Conservation (phyloP, 2,797 vertebrate genomes). For the Halcyon smyrnensis region DNA sequence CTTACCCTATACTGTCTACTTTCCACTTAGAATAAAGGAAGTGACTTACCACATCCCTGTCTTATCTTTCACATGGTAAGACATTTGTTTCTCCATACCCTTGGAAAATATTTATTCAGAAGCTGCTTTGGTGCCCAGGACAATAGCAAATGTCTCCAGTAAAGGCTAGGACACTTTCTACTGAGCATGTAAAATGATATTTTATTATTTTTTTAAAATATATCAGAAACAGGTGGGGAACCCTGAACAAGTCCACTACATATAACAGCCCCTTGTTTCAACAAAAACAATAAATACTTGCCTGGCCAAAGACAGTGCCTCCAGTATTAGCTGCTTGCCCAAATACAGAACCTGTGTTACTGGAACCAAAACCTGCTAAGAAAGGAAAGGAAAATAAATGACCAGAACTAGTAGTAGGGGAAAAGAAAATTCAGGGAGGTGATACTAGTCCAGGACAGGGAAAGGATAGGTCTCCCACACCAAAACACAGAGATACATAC, state of each 20-base stretch:
- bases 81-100: not conserved
- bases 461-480: not conserved
- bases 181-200: not conserved
- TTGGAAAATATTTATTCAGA: not conserved
- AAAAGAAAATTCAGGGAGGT: not conserved
- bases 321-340: conserved; percentile 83
- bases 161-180: not conserved
- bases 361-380: conserved; percentile 85
- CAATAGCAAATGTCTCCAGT: not conserved
- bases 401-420: not conserved
- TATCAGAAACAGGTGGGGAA: not conserved
- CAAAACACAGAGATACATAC: not conserved
- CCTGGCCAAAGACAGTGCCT: conserved; percentile 91
- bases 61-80: not conserved
- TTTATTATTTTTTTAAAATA: rapidly evolving
- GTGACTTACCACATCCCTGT: not conserved
- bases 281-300: conserved; percentile 55
- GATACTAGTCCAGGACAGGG: not conserved
- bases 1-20: not conserved
- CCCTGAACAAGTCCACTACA: not conserved
- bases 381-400: not conserved
- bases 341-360: conserved; percentile 84
- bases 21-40: not conserved
- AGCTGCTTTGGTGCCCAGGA: not conserved
- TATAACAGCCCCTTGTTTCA: rapidly evolving